Conservation (phyloP, 2,888 invertebrate species). For the Noctuana brunneofusca region DNA sequence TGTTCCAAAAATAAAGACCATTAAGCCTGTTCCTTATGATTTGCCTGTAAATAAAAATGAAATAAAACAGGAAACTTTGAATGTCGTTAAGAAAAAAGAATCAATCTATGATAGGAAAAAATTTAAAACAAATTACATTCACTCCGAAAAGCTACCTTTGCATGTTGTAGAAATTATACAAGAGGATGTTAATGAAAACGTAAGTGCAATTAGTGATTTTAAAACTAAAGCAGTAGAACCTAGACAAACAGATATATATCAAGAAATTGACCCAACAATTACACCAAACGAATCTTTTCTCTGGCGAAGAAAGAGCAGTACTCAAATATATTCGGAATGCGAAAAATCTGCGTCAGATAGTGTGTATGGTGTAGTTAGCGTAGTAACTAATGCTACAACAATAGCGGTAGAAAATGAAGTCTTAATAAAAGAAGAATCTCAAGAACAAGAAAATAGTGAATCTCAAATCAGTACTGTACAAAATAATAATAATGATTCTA, state of each 20-base stretch:
- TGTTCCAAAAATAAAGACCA: conserved; percentile 77
- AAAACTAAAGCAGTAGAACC: conserved; percentile 34
- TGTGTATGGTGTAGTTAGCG: conserved; percentile 63
- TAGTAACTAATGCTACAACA: conserved; percentile 55
- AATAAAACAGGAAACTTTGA: conserved; percentile 39
- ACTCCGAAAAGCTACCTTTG: conserved; percentile 70
- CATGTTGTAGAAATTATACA: conserved; percentile 76
- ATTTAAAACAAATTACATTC: conserved; percentile 76
- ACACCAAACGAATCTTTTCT: conserved; percentile 87
- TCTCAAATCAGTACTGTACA: conserved; percentile 48
- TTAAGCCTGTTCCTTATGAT: conserved; percentile 57
- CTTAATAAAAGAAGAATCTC: conserved; percentile 54
- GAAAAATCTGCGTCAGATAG: conserved; percentile 65
- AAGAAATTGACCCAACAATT: conserved; percentile 65
- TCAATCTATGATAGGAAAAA: conserved; percentile 70
- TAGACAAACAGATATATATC: conserved; percentile 46
- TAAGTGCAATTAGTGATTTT: conserved; percentile 36
- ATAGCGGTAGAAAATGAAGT: conserved; percentile 34
- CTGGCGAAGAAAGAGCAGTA: conserved; percentile 80
- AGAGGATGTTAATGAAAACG: conserved; percentile 65
- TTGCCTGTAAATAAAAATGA: conserved; percentile 46
- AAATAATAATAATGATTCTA: conserved; percentile 48
- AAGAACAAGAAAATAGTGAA: conserved; percentile 40
- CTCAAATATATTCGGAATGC: conserved; percentile 68
- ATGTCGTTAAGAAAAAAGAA: conserved; percentile 57